Base-by-base conservation (phyloP, 2,888 invertebrate species). In the Drosophila pegasa region DNA sequence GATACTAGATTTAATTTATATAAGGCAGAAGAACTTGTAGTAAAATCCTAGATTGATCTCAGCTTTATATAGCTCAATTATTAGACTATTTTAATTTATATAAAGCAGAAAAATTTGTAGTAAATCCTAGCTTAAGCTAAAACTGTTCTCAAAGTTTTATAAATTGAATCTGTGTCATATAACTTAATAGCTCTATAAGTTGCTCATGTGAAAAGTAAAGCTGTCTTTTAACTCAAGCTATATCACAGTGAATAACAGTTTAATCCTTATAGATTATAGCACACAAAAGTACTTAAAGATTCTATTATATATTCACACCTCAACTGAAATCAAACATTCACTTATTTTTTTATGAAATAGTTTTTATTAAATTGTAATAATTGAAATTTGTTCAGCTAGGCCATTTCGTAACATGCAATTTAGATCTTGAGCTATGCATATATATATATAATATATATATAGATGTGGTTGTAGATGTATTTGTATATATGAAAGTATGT, bases 331-430 rank as follows among this genome's bases (percentile, higher is more conserved):
- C n/a, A n/a, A n/a, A n/a, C n/a, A n/a, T n/a, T n/a, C n/a, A n/a
- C n/a, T n/a, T 29, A n/a, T 50, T 7, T 41, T 41, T 51, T 51
- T 43, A 59, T 51, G 33, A 61, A 71, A 74, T 74, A 38, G 29
- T 52, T 71, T 77, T 77, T 75, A 77, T 75, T 75, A 59, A 76
- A 77, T 66, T 71, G 48, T 77, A 72, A 57, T 75, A 75, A 77
- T 75, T 75, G 77, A 75, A 59, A 20, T 66, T 48, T 50, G 43
- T 71, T 62, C 16, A 77, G 74, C 74, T 71, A 71, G 56, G 77
- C 74, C 50, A 51, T 50, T 66, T 56, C 43, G 40, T 41, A 50
- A 56, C 59, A 66, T 72, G 72, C 72, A 68, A 62, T 71, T 61
- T 48, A 55, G 65, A 74, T 71, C 40, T 70, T 71, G 57, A 61